Evolutionary conservation across 2,888 invertebrate species (phyloP), one percentile per base, ranked within the genome.

Genomic region (Lasioglossum vierecki): DNA sequence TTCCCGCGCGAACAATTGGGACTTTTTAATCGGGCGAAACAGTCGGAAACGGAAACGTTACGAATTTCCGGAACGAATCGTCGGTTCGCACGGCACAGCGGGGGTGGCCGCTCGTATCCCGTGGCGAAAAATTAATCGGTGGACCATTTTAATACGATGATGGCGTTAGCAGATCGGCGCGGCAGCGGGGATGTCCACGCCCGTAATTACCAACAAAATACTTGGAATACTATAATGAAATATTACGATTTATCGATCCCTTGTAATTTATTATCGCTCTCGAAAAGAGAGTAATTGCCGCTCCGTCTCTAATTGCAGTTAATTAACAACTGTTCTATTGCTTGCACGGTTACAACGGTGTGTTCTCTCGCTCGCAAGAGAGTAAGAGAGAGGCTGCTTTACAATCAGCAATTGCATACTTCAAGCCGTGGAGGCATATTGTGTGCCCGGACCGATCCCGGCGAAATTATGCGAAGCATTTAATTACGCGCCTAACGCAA

Each of bases 241-340:
- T 88, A 90, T 90, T 88, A 86, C 89, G 89, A 85, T 90, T 84
- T 84, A 89, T 86, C 88, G 89, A 88, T 84, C 85, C 60, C 86
- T 79, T 79, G 86, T 86, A 90, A 90, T 90, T 90, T 89, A 90
- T 90, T 88, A 85, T 77, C 78, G 76, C 41, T 41, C 82, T 79
- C 85, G 88, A 88, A 91, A 87, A 88, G 91, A 86, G 89, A 82
- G 90, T 87, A 90, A 90, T 90, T 88, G 90, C 84, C 84, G 85
- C 70, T 84, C 71, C 88, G 85, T 87, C 84, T 84, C 87, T 91
- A 89, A 91, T 90, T 89, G 85, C 49, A 75, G 86, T 84, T 87
- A 88, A 91, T 90, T 89, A 89, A 85, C 91, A 89, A 89, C 88
- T 84, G 86, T 90, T 91, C 87, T 86, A 89, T 87, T 80, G 85